Conservation (phyloP, 2,888 invertebrate species). For the Leptopilina myrica region DNA sequence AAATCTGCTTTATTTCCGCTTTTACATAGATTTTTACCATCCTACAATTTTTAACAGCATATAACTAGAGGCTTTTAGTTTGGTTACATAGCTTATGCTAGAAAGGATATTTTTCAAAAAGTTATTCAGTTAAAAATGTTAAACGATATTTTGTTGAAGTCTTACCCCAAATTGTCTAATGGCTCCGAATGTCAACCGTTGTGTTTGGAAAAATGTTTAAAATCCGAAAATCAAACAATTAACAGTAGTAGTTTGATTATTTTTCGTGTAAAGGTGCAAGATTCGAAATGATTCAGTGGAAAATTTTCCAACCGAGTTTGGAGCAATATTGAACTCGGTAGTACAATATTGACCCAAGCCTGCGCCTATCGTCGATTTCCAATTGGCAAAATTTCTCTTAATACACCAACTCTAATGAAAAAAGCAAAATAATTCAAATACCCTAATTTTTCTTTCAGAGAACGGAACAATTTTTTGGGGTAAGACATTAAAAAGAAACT, state of each 20-base stretch:
- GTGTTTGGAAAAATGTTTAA: no score
- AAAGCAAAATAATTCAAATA: neutral
- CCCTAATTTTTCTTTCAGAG: conserved; percentile 24
- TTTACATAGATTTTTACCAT: no score
- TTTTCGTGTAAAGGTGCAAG: no score
- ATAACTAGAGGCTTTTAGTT: neutral
- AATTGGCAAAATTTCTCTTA: no score
- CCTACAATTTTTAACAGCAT: no score
- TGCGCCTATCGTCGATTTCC: conserved; percentile 4
- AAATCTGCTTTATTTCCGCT: no score
- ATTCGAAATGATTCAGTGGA: no score
- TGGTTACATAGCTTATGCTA: neutral
- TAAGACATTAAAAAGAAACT: conserved; percentile 13
- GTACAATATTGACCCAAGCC: no score
- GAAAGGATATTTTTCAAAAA: neutral
- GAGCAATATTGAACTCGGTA: no score
- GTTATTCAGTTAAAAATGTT: neutral
- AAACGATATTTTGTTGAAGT: neutral
- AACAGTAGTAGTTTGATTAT: no score
- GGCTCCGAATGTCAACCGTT: neutral
- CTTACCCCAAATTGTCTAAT: neutral
- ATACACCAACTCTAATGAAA: conserved; percentile 1
- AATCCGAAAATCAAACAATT: no score
- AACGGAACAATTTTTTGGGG: conserved; percentile 41
- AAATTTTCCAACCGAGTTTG: no score